phyloP scores from a whole-genome alignment of 2,113 vertebrate species.

The Corythornis vintsioides region DNA sequence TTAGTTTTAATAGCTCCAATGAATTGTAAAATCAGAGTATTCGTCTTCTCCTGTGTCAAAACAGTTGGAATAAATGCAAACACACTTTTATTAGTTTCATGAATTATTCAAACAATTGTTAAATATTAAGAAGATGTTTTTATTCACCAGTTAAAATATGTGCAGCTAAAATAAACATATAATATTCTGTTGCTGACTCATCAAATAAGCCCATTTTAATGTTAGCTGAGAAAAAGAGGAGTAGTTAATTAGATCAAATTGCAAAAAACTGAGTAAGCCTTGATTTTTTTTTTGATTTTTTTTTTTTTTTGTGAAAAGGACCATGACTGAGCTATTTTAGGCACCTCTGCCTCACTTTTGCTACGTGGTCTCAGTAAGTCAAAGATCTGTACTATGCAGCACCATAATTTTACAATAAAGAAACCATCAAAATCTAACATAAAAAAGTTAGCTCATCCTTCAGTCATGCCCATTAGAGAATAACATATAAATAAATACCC shows the following conservation, averaged over 20 bases:
- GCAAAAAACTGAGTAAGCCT: neutral
- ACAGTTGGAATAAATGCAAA: constrained; percentile 18
- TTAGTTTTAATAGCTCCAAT: constrained; percentile 6
- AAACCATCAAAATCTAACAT: constrained; percentile 24
- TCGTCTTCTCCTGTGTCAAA: constrained; percentile 7
- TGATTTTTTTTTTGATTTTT: too few species aligned
- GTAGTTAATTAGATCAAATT: neutral
- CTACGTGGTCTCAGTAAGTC: neutral
- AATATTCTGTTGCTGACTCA: constrained; percentile 15
- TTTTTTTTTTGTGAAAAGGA: neutral
- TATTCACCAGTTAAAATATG: neutral
- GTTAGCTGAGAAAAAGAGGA: neutral
- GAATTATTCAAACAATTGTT: constrained; percentile 4
- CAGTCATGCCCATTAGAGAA: constrained; percentile 43
- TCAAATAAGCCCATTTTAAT: neutral
- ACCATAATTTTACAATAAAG: constrained; percentile 3
- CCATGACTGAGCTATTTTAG: neutral
- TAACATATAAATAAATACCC: constrained; percentile 49
- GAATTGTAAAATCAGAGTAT: neutral
- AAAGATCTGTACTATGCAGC: neutral
- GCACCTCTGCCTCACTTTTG: neutral
- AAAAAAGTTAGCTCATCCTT: constrained; percentile 52
- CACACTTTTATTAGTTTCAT: neutral
- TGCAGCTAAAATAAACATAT: constrained; percentile 10
- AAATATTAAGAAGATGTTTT: neutral